A percentile compares a stretch with the other conserved stretches of the same genome.
Conservation (phyloP, 2,888 invertebrate genomes). For the Heteromurus nitidus region DNA sequence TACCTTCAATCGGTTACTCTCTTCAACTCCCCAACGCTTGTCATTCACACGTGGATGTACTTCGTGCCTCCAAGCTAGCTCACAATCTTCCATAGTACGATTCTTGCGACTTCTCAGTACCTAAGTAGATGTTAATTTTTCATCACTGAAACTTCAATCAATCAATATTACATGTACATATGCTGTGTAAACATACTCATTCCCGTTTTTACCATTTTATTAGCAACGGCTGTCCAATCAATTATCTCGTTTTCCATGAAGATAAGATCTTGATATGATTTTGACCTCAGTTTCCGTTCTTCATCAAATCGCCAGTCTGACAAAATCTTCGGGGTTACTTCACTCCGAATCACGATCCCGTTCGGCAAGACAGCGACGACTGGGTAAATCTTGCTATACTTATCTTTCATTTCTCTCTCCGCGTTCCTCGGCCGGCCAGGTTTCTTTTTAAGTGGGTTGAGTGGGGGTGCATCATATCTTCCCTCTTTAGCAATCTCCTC, state of each 20-base stretch:
- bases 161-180: too few relatives aligned
- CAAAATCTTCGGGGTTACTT: constrained; percentile 37
- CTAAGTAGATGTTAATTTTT: too few relatives aligned
- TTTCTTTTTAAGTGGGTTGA: constrained; percentile 15
- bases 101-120: constrained; percentile 64
- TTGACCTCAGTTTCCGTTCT: constrained; percentile 41
- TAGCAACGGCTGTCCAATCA: constrained; percentile 64
- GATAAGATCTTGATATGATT: constrained; percentile 56
- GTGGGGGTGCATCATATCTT: constrained; percentile 5
- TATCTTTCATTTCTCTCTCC: constrained; percentile 42
- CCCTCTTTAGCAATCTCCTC: constrained; percentile 24
- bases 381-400: constrained; percentile 53
- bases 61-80: constrained; percentile 65
- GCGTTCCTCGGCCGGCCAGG: constrained; percentile 62
- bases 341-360: constrained; percentile 15
- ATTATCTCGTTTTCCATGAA: constrained; percentile 45
- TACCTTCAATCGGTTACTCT: constrained; percentile 59
- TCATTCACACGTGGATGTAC: constrained; percentile 57
- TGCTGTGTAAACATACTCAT: too few relatives aligned
- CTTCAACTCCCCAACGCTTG: constrained; percentile 61
- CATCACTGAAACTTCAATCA: too few relatives aligned
- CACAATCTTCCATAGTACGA: constrained; percentile 66
- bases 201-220: constrained; percentile 65
- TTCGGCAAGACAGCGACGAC: constrained; percentile 15
- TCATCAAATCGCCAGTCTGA: constrained; percentile 53